phyloP scores from a whole-genome alignment of 2,113 vertebrate species.

The Sporophila hypoxantha region DNA sequence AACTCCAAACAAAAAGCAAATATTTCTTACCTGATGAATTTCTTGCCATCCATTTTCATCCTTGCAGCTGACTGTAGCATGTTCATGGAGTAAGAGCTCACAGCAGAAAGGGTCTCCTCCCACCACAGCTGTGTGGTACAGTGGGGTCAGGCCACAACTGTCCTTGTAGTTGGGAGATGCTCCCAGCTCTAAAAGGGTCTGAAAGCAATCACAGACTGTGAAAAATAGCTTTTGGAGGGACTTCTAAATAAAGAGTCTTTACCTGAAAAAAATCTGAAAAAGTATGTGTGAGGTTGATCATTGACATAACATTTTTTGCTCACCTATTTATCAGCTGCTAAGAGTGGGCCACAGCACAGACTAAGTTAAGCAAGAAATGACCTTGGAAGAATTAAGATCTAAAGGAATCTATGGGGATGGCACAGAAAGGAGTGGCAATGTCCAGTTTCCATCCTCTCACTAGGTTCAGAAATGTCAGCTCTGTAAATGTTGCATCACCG shows the following conservation, averaged over 20 bases:
- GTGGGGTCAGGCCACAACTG: constrained; percentile 85
- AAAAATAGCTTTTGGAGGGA: neutral
- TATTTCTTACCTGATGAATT: constrained; percentile 85
- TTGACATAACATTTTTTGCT: neutral
- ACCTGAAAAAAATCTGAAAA: neutral
- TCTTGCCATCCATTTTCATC: constrained; percentile 97
- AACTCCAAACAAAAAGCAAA: neutral
- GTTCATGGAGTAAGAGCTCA: constrained; percentile 85
- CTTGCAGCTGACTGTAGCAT: constrained; percentile 79
- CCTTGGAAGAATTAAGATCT: neutral
- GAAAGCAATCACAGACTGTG: neutral
- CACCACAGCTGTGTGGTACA: constrained; percentile 89
- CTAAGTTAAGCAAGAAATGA: neutral
- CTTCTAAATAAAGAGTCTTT: neutral
- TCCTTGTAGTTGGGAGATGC: constrained; percentile 94
- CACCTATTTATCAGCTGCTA: neutral
- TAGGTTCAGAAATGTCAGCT: neutral
- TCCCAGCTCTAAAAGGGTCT: constrained; percentile 90
- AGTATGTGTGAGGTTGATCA: neutral
- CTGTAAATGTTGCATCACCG: neutral
- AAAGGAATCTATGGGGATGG: neutral
- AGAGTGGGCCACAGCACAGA: neutral
- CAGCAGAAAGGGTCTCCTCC: constrained; percentile 93
- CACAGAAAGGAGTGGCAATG: neutral
- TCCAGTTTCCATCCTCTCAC: neutral